phyloP scores from a whole-genome alignment of 2,888 invertebrate species.

The Hirtodrosophila histrioides region DNA sequence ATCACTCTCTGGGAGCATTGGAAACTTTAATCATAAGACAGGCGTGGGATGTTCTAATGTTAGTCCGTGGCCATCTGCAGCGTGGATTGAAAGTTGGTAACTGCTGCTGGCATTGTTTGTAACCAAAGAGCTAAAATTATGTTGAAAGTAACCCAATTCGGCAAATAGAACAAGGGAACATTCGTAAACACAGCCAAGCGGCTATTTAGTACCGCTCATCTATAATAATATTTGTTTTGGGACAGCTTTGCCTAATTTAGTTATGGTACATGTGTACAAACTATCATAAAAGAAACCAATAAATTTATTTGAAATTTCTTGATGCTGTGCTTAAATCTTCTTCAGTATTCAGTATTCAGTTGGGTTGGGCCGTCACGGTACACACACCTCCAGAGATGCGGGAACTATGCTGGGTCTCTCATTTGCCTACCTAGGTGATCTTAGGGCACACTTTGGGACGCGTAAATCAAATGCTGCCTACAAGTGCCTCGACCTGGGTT shows the following conservation, averaged over 20 bases:
- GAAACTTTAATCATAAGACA: slow-evolving; percentile 53
- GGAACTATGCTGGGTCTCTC: slow-evolving; percentile 20
- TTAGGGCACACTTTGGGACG: slow-evolving; percentile 39
- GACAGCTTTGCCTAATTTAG: slow-evolving; percentile 64
- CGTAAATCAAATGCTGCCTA: slow-evolving; percentile 68
- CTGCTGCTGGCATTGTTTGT: slow-evolving; percentile 40
- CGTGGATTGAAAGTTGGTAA: slow-evolving; percentile 33
- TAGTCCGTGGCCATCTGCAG: slow-evolving; percentile 43
- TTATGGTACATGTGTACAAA: slow-evolving; percentile 9
- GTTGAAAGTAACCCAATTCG: slow-evolving; percentile 81
- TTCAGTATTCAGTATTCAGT: slow-evolving; percentile 10
- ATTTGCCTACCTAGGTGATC: slow-evolving; percentile 39
- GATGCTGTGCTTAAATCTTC: slow-evolving; percentile 37
- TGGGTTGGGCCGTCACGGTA: slow-evolving; percentile 55
- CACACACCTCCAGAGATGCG: slow-evolving; percentile 4
- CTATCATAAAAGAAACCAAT: slow-evolving; percentile 68
- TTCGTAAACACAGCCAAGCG: slow-evolving; percentile 33
- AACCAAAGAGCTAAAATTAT: slow-evolving; percentile 74
- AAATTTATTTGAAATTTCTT: slow-evolving; percentile 52
- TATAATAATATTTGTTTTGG: slow-evolving; percentile 46
- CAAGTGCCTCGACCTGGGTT: slow-evolving; percentile 51
- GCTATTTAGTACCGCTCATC: slow-evolving; percentile 28
- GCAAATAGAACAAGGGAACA: slow-evolving; percentile 48
- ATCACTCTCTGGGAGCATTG: slow-evolving; percentile 28
- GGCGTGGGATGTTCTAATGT: slow-evolving; percentile 66